Evolutionary conservation across 2,113 vertebrate genomes (phyloP).

Genomic region (Vicugna pacos): DNA sequence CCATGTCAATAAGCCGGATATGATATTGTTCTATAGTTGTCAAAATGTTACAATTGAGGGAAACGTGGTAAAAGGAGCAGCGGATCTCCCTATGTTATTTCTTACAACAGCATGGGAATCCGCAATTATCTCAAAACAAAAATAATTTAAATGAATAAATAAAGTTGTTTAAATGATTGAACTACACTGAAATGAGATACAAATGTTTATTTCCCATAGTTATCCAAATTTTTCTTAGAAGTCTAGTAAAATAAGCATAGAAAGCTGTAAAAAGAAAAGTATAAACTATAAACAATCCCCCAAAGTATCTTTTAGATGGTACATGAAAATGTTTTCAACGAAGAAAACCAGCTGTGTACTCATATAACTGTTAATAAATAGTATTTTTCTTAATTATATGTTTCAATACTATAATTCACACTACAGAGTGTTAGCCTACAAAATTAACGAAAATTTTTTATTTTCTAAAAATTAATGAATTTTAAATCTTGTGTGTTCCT

Average conservation of each 20-base stretch:
- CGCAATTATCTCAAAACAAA: background rate
- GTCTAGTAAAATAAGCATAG: background rate
- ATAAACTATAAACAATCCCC: background rate
- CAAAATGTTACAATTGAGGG: background rate
- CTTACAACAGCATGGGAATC: background rate
- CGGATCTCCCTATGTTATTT: background rate
- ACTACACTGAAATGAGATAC: background rate
- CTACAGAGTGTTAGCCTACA: background rate
- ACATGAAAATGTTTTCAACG: background rate
- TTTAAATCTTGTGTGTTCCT: conserved; percentile 32
- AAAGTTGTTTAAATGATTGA: background rate
- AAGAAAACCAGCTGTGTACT: background rate
- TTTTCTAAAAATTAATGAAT: conserved; percentile 42
- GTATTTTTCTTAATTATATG: background rate
- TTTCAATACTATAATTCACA: background rate
- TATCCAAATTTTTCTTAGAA: background rate
- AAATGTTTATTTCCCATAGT: background rate
- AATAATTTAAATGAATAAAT: background rate
- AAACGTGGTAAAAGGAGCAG: background rate
- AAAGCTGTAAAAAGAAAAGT: background rate
- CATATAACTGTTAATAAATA: background rate
- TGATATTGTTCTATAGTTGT: background rate
- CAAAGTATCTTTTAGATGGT: background rate
- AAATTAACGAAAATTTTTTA: background rate
- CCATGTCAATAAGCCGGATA: background rate